These are phyloP conservation scores for Conchocele bisecta DNA, from an alignment of 2,888 invertebrate genomes.

Conservation along the genomic window DNA sequence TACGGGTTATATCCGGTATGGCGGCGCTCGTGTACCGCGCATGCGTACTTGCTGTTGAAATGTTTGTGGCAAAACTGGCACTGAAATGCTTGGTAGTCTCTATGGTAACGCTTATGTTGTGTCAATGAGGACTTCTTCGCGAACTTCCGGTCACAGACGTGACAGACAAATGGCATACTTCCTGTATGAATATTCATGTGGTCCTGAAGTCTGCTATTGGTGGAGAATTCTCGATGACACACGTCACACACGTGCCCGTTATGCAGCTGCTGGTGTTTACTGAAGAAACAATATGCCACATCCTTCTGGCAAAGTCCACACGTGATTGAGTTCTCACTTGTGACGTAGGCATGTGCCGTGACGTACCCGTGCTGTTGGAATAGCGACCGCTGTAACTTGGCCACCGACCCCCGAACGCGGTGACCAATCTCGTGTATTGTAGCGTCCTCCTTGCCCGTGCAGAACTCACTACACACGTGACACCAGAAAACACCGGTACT, in stretches of 20 bases:
- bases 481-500: slow-evolving; percentile 57
- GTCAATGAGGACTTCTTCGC: slow-evolving; percentile 51
- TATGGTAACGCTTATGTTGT: slow-evolving; percentile 55
- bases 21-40: slow-evolving; percentile 51
- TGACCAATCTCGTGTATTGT: slow-evolving; percentile 37
- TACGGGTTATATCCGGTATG: slow-evolving; percentile 56
- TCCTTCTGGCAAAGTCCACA: slow-evolving; percentile 53
- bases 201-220: slow-evolving; percentile 52
- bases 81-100: slow-evolving; percentile 40
- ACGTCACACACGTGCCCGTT: slow-evolving; percentile 49
- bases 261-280: slow-evolving; percentile 50
- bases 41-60: slow-evolving; percentile 56
- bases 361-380: slow-evolving; percentile 40
- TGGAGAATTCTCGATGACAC: slow-evolving; percentile 47
- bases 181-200: slow-evolving; percentile 50
- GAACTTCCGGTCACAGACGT: slow-evolving; percentile 44
- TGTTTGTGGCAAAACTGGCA: slow-evolving; percentile 47
- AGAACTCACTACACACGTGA: slow-evolving; percentile 46
- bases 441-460: slow-evolving; percentile 38
- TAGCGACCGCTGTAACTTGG: slow-evolving; percentile 22
- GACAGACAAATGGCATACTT: slow-evolving; percentile 38
- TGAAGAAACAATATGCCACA: slow-evolving; percentile 52
- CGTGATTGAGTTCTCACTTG: slow-evolving; percentile 31
- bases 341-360: slow-evolving; percentile 26
- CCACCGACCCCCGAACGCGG: slow-evolving; percentile 11